Evolutionary conservation across 2,888 invertebrate genomes (phyloP).

Genomic region (Caenorhabditis sp.): DNA sequence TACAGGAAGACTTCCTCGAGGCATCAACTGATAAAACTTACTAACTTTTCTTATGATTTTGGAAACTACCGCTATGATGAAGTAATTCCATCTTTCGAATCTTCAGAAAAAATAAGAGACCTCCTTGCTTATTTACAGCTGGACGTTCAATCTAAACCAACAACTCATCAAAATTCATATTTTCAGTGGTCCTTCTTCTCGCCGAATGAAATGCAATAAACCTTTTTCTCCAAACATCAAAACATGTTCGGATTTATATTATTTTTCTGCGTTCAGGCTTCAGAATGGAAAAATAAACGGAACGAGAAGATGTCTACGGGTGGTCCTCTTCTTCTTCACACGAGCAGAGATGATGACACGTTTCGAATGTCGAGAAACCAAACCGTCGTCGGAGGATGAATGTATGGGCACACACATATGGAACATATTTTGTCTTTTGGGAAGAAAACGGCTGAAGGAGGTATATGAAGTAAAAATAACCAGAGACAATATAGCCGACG

Average conservation of each 20-base stretch:
- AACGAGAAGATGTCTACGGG: constrained; percentile 5
- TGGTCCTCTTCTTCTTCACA: neutral
- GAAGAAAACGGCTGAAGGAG: neutral
- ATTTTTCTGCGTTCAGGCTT: neutral
- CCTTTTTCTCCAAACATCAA: constrained; percentile 18
- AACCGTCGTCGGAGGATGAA: constrained; percentile 36
- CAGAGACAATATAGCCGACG: neutral
- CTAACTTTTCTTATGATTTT: too few species aligned
- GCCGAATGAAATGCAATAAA: constrained; percentile 29
- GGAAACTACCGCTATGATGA: too few species aligned
- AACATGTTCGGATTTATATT: neutral
- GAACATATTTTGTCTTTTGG: constrained; percentile 21
- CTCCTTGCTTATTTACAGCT: neutral
- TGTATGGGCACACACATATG: constrained; percentile 37
- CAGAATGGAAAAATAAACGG: constrained; percentile 17
- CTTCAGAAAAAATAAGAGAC: neutral
- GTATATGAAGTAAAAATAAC: constrained; percentile 4
- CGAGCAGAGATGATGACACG: constrained; percentile 43
- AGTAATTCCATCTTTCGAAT: too few species aligned
- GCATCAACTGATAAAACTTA: too few species aligned
- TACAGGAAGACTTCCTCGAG: too few species aligned
- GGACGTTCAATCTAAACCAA: neutral
- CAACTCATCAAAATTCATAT: constrained; percentile 36
- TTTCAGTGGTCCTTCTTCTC: neutral
- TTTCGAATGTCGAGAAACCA: constrained; percentile 15